These are phyloP conservation scores for Psophia crepitans DNA, from an alignment of 2,113 vertebrate genomes.

Conservation along the genomic window DNA sequence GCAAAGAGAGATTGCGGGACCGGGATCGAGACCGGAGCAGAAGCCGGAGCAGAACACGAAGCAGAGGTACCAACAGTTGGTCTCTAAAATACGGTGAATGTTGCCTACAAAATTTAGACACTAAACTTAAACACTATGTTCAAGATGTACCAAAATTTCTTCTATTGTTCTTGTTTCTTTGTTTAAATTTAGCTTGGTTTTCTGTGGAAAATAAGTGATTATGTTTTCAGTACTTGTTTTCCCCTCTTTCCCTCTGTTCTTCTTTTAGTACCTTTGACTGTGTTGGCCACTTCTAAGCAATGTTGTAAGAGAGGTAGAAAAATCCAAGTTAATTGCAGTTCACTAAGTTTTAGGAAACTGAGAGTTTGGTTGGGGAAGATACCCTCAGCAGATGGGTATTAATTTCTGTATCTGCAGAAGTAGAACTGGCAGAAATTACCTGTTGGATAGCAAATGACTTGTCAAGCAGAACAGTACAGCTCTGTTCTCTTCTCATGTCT, in stretches of 20 bases:
- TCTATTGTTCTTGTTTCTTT: neutral
- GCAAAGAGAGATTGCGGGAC: slow-evolving; percentile 88
- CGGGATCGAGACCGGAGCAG: slow-evolving; percentile 88
- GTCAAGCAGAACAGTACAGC: neutral
- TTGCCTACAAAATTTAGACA: slow-evolving; percentile 26
- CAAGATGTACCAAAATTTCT: neutral
- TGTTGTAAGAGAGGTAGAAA: neutral
- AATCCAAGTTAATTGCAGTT: neutral
- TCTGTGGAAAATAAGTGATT: neutral
- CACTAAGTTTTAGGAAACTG: neutral
- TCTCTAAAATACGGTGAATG: slow-evolving; percentile 62
- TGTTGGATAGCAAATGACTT: neutral
- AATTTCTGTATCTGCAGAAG: accelerated
- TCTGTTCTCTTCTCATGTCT: neutral
- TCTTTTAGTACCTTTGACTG: neutral
- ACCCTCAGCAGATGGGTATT: too few relatives aligned
- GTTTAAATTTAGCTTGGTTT: neutral
- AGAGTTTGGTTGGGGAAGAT: neutral
- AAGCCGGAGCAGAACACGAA: slow-evolving; percentile 83
- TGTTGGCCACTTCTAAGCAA: neutral
- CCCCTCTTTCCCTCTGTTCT: neutral
- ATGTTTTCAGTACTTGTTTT: neutral
- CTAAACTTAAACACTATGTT: neutral
- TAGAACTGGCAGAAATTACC: neutral
- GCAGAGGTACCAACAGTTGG: slow-evolving; percentile 76